Conservation (phyloP, 2,797 vertebrate species). For the Sebastes oblongus region DNA sequence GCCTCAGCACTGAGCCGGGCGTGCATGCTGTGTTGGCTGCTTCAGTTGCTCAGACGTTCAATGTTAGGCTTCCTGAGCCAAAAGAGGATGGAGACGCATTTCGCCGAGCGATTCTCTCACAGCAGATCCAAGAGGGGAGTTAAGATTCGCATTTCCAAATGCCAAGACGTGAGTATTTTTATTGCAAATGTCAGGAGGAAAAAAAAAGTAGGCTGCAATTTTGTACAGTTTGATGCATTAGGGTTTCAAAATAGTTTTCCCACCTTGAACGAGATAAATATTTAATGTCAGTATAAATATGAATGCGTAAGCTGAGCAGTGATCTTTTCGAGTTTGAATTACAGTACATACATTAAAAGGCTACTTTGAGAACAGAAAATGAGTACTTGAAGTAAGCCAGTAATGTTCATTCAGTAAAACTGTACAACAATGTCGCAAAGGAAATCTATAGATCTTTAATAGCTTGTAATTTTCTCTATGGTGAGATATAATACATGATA, state of each 20-base stretch:
- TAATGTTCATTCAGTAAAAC: not conserved
- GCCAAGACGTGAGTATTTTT: slow-evolving; percentile 65
- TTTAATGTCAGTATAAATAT: slow-evolving; percentile 41
- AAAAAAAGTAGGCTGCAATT: slow-evolving; percentile 39
- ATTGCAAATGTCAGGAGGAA: slow-evolving; percentile 59
- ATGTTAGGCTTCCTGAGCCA: slow-evolving; percentile 38
- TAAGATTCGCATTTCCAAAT: slow-evolving; percentile 64
- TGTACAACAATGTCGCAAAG: not conserved
- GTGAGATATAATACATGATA: not conserved
- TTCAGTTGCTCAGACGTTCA: slow-evolving; percentile 27
- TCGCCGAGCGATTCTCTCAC: slow-evolving; percentile 24
- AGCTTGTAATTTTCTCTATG: not conserved
- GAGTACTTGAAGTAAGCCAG: not conserved
- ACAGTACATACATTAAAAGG: not conserved
- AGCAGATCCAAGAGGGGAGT: slow-evolving; percentile 42
- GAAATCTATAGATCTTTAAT: slow-evolving; percentile 12
- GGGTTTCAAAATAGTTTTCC: slow-evolving; percentile 51
- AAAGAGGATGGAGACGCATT: slow-evolving; percentile 44
- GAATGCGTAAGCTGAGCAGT: slow-evolving; percentile 13
- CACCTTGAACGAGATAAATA: slow-evolving; percentile 47
- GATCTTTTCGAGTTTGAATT: slow-evolving; percentile 9
- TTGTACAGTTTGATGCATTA: slow-evolving; percentile 48
- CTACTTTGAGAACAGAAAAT: not conserved
- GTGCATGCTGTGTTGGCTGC: slow-evolving; percentile 18
- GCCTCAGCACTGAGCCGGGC: not conserved